Percentiles rank a stretch among this genome's conserved stretches.
phyloP scores from a whole-genome alignment of 2,888 invertebrate genomes.

The Glaucopsyche alexis region DNA sequence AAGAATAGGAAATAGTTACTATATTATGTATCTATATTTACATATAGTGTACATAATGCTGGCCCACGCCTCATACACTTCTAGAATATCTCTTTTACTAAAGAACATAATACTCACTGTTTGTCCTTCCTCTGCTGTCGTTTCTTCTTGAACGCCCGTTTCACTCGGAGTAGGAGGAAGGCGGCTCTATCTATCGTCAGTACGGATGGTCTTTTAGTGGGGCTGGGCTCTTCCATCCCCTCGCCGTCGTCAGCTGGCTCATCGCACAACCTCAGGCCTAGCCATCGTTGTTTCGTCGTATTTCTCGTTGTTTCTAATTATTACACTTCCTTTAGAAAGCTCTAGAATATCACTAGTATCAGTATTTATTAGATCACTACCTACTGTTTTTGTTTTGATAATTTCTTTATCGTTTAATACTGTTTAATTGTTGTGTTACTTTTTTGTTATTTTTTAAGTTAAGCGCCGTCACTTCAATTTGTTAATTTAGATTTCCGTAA shows the following conservation, averaged over 20 bases:
- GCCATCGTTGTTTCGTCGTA: conserved; percentile 72
- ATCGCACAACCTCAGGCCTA: conserved; percentile 79
- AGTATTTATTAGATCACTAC: background rate
- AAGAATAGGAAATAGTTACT: too few relatives aligned
- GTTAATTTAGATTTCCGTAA: too few relatives aligned
- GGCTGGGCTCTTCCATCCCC: conserved; percentile 71
- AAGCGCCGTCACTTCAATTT: too few relatives aligned
- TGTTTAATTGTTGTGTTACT: too few relatives aligned
- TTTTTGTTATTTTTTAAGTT: background rate
- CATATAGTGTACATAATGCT: too few relatives aligned
- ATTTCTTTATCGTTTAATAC: background rate
- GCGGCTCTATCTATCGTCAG: conserved; percentile 94
- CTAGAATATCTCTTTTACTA: too few relatives aligned
- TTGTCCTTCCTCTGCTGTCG: conserved; percentile 92
- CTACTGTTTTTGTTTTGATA: background rate
- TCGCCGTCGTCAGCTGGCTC: conserved; percentile 64
- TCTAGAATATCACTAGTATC: background rate
- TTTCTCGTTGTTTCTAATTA: conserved; percentile 61
- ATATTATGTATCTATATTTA: too few relatives aligned
- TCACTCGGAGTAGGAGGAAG: conserved; percentile 91
- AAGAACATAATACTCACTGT: conserved; percentile 80
- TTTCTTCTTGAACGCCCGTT: conserved; percentile 94
- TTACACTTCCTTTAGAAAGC: conserved; percentile 21
- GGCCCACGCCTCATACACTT: too few relatives aligned
- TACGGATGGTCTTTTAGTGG: conserved; percentile 81